phyloP scores from a whole-genome alignment of 2,113 vertebrate species.

The Pica pica region DNA sequence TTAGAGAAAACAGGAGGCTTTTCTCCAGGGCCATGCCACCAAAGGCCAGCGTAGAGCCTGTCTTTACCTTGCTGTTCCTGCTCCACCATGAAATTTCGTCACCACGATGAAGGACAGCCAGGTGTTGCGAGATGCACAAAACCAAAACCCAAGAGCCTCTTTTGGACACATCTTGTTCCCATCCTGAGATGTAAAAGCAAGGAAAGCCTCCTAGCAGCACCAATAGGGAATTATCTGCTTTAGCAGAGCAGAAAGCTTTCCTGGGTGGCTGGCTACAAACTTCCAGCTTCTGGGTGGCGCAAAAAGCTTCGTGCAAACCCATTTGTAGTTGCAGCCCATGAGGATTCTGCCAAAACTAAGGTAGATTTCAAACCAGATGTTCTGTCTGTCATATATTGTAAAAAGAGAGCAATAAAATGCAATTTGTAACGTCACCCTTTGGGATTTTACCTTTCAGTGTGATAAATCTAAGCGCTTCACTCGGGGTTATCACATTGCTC shows the following conservation, averaged over 20 bases:
- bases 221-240: not conserved
- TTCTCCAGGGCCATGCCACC: not conserved
- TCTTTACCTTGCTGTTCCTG: not conserved
- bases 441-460: not conserved
- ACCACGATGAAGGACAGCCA: not conserved
- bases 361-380: not conserved
- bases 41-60: not conserved
- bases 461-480: not conserved
- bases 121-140: not conserved
- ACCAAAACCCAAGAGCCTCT: not conserved
- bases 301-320: not conserved
- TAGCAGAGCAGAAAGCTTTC: not conserved
- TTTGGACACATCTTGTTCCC: accelerated
- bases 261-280: not conserved
- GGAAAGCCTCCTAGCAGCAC: not conserved
- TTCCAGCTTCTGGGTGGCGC: not conserved
- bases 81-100: not conserved
- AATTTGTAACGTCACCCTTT: not conserved
- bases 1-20: not conserved
- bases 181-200: not conserved
- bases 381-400: not conserved
- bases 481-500: not conserved
- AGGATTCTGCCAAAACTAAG: not conserved
- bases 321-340: not conserved
- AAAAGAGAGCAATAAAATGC: not conserved